phyloP scores from a whole-genome alignment of 1,140 invertebrate species.

The Gryllus bimaculatus region DNA sequence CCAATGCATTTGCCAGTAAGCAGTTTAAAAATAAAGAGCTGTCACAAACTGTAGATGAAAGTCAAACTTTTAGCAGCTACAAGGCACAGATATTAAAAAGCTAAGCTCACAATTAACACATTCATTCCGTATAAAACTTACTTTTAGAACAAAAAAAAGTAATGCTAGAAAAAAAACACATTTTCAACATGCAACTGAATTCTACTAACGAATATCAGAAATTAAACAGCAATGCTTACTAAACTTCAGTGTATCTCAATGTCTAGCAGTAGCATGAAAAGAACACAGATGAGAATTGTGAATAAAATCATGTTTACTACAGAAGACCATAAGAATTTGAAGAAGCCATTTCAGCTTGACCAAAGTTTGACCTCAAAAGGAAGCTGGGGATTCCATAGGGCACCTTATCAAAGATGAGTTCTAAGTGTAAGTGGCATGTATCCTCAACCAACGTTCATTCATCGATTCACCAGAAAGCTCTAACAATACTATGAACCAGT shows the following conservation, averaged over 20 bases:
- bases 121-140: background rate
- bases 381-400: too few species aligned
- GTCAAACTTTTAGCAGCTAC: background rate
- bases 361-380: too few species aligned
- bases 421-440: too few species aligned
- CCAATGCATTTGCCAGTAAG: background rate
- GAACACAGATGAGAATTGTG: too few species aligned
- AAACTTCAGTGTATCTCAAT: background rate
- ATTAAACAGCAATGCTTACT: background rate
- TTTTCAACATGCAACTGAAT: background rate
- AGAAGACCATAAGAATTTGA: too few species aligned
- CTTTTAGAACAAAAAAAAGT: background rate
- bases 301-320: too few species aligned
- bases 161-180: background rate
- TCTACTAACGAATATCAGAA: background rate
- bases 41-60: background rate
- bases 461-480: too few species aligned
- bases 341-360: too few species aligned
- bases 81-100: constrained; percentile 1
- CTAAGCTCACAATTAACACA: background rate
- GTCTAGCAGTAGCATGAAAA: background rate
- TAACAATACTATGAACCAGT: too few species aligned
- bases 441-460: too few species aligned
- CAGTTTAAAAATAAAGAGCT: background rate
- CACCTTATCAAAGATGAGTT: too few species aligned